Conservation (phyloP, 2,113 vertebrate genomes). For the Uropsilus gracilis region DNA sequence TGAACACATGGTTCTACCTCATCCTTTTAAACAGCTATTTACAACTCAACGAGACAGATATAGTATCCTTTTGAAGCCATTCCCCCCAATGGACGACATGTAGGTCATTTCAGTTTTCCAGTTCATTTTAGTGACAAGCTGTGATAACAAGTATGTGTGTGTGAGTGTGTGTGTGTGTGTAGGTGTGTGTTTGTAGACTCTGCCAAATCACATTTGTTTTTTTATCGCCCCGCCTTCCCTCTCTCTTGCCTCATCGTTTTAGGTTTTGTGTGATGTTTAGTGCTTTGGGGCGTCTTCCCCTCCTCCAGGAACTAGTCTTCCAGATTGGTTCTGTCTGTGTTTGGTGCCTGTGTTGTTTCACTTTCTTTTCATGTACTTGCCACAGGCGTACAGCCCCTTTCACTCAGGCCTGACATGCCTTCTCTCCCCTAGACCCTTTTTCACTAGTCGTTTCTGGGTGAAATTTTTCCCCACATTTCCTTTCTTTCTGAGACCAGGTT, state of each 20-base stretch:
- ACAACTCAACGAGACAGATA: not conserved
- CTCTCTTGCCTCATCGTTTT: not conserved
- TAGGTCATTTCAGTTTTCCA: not conserved
- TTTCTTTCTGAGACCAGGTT: not conserved
- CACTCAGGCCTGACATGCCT: rapidly evolving
- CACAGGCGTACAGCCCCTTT: rapidly evolving
- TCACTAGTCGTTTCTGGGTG: no score
- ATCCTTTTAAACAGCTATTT: not conserved
- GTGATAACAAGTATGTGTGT: not conserved
- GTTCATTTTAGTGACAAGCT: not conserved
- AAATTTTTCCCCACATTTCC: not conserved
- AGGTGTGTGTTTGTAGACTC: not conserved
- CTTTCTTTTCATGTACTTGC: not conserved
- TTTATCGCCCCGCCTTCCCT: rapidly evolving
- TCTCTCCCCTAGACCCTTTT: not conserved
- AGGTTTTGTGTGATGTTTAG: no score
- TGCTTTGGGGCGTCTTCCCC: not conserved
- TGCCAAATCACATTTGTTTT: not conserved
- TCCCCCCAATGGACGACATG: not conserved
- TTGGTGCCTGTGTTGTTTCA: not conserved
- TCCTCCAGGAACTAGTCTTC: not conserved
- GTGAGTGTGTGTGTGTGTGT: not conserved
- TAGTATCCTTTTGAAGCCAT: not conserved
- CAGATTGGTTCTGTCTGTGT: not conserved
- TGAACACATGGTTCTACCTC: not conserved